Evolutionary conservation across 1,140 invertebrate species (phyloP).

Genomic region (Rhopalosiphum maidis): DNA sequence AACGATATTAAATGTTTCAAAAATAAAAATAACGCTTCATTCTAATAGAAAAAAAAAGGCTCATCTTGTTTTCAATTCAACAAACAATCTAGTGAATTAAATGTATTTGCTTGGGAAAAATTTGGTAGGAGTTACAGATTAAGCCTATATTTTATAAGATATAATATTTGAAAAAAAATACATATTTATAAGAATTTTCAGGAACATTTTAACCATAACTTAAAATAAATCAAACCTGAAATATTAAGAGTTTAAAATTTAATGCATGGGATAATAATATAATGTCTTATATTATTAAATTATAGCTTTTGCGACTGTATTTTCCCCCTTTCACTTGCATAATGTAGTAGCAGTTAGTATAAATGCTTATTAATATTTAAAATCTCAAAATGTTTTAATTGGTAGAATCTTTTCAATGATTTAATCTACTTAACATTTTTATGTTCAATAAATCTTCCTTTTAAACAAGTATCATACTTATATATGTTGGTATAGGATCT

Average conservation of each 20-base stretch:
- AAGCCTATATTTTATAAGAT: background rate
- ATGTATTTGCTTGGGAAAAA: background rate
- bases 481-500: background rate
- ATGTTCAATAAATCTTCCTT: background rate
- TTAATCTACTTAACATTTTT: constrained; percentile 9
- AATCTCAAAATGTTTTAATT: constrained; percentile 3
- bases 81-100: background rate
- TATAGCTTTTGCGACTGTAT: background rate
- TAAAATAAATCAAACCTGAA: background rate
- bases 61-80: background rate
- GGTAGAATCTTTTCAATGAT: background rate
- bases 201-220: background rate
- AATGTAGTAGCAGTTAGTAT: background rate
- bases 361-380: background rate
- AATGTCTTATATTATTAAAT: background rate
- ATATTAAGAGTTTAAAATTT: background rate
- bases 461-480: background rate
- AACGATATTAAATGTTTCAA: background rate
- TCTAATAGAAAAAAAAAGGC: background rate
- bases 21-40: background rate
- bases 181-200: background rate
- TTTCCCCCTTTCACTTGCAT: background rate
- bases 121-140: background rate
- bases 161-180: background rate
- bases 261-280: background rate